Evolutionary conservation across 2,888 invertebrate species (phyloP), one percentile per base, ranked within the genome.

Genomic region (Lasioglossum zephyrum): DNA sequence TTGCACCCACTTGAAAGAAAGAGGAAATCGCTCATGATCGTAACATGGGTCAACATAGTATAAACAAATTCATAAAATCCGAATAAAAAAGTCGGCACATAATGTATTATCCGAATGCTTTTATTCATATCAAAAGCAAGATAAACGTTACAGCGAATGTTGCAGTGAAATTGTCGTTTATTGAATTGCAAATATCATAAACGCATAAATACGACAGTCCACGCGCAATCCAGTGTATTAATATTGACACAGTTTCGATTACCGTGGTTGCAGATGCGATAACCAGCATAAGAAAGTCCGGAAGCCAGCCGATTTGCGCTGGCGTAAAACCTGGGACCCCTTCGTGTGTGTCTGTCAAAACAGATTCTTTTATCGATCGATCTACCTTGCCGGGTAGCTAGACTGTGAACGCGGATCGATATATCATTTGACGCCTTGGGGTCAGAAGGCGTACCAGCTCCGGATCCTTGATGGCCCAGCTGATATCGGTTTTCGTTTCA

Each of bases 401-500:
- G 69, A 80, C 72, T 53, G 49, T 66, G 75, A 77, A n/a, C 66
- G 49, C n/a, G 41, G 57, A 77, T 82, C 77, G 66, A 82, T 79
- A 81, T 77, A 79, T 79, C 69, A 47, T 16, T 53, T 11, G 53
- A 70, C 39, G 80, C 82, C 86, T 49, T 86, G 77, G 60, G 86
- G 82, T 81, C 60, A 81, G 44, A 39, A 85, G 81, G 75, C 78
- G 81, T 76, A 76, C 18, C 80, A 41, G 63, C 57, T 26, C n/a
- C 31, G 73, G 57, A 74, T 80, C 75, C 63, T 69, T 63, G 79
- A 85, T 82, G 57, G 73, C 26, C 69, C 69, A 39, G n/a, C 4
- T 63, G 73, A 86, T 81, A 81, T 86, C 81, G 81, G 36, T 81
- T 85, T 81, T 81, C 73, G 77, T 79, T 88, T 75, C 49, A 57